A percentile compares a stretch with the other conserved stretches of the same genome.
These are phyloP conservation scores for Artibeus lituratus DNA, from an alignment of 2,797 vertebrate genomes.

Conservation along the genomic window DNA sequence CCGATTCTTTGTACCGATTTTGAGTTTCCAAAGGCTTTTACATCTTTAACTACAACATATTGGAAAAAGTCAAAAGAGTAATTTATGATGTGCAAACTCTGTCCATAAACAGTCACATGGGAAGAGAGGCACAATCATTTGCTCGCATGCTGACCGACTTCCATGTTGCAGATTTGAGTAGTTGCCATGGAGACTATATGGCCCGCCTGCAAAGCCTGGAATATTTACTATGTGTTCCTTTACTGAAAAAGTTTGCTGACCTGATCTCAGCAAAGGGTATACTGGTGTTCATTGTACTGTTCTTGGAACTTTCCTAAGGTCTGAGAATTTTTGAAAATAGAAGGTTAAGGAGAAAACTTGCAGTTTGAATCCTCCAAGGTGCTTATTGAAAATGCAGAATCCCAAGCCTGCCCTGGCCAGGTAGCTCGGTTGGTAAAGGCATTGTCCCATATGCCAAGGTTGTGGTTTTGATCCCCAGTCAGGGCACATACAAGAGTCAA, in stretches of 20 bases:
- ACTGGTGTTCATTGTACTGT: neutral
- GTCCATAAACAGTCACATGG: neutral
- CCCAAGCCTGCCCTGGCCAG: neutral
- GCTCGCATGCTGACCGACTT: neutral
- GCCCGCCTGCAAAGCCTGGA: neutral
- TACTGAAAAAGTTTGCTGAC: neutral
- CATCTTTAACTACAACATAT: neutral
- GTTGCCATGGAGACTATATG: neutral
- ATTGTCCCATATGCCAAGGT: neutral
- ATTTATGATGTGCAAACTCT: neutral
- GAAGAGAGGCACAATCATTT: neutral
- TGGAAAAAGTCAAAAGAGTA: constrained; percentile 29
- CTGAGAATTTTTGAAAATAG: neutral
- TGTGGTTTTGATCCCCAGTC: neutral
- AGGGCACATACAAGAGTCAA: neutral
- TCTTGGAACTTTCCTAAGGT: neutral
- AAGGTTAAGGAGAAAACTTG: neutral
- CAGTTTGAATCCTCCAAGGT: neutral
- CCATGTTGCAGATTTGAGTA: neutral
- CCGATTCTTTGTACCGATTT: neutral
- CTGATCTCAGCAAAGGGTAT: neutral
- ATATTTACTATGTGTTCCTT: neutral
- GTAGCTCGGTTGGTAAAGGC: neutral
- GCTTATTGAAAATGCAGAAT: neutral
- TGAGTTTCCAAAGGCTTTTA: neutral